Percentiles rank a stretch among this genome's conserved stretches.
Conservation (phyloP, 2,113 vertebrate species). For the Muntiacus reevesi region DNA sequence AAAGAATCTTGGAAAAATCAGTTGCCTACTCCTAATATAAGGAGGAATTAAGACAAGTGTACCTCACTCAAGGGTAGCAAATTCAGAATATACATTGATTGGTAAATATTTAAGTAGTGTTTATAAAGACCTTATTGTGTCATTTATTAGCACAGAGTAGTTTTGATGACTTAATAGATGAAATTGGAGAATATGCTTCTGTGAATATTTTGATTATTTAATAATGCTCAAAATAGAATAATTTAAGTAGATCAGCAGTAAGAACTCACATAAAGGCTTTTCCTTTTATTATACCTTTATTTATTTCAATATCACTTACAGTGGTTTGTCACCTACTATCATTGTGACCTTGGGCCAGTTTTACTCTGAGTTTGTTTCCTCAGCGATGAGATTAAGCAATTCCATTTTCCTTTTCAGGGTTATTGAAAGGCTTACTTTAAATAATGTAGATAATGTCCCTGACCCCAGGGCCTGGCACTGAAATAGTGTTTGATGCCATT, state of each 20-base stretch:
- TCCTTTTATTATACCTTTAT: not conserved
- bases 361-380: constrained; percentile 1
- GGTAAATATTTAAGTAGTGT: not conserved
- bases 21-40: not conserved
- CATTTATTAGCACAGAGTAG: not conserved
- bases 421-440: not conserved
- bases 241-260: not conserved
- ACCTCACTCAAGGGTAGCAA: not conserved
- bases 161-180: constrained; percentile 25
- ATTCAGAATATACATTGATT: not conserved
- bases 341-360: not conserved
- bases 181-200: not conserved
- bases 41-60: not conserved
- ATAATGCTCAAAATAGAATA: constrained; percentile 7
- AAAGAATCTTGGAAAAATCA: not conserved
- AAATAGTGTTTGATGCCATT: not conserved
- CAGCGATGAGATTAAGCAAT: not conserved
- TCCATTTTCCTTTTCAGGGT: not conserved
- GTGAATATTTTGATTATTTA: not conserved
- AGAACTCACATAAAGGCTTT: not conserved
- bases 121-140: not conserved
- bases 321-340: not conserved
- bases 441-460: not conserved
- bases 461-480: not conserved
- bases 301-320: not conserved